Conservation (phyloP, 2,888 invertebrate species). For the Cerastis leucographa region DNA sequence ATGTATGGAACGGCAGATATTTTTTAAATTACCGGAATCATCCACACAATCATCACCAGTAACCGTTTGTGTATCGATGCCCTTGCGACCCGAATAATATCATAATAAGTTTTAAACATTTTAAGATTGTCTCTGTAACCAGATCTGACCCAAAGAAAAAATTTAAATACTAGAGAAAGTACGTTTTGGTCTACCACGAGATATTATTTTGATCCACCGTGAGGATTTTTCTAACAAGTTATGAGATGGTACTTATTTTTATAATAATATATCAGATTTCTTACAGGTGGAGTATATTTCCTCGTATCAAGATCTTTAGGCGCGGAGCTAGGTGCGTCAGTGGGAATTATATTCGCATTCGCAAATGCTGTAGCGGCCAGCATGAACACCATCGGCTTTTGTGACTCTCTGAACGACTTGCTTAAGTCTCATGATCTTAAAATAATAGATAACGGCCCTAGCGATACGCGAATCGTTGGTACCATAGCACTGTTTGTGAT, state of each 20-base stretch:
- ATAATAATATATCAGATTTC: not conserved
- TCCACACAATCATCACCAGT: no score
- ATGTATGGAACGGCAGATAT: no score
- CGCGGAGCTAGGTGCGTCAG: slow-evolving; percentile 98
- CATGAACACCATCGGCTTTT: slow-evolving; percentile 99
- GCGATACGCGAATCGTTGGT: slow-evolving; percentile 96
- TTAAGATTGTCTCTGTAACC: not conserved
- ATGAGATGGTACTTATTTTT: not conserved
- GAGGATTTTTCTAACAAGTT: not conserved
- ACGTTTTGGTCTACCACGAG: not conserved
- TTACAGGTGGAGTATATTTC: slow-evolving; percentile 97
- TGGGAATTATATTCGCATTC: slow-evolving; percentile 98
- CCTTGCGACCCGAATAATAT: no score
- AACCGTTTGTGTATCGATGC: no score
- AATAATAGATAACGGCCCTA: slow-evolving; percentile 93
- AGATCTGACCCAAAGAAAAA: not conserved
- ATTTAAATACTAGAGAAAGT: not conserved
- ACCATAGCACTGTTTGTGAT: slow-evolving; percentile 94
- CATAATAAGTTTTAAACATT: not conserved
- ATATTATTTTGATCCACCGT: not conserved
- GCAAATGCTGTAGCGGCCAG: slow-evolving; percentile 99
- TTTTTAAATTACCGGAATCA: no score
- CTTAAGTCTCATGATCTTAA: slow-evolving; percentile 91
- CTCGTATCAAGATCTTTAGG: slow-evolving; percentile 98
- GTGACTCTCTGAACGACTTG: slow-evolving; percentile 96